Evolutionary conservation across 1,140 invertebrate genomes (phyloP), one percentile per base, ranked within the genome.

Genomic region (Rhopalosiphum maidis): DNA sequence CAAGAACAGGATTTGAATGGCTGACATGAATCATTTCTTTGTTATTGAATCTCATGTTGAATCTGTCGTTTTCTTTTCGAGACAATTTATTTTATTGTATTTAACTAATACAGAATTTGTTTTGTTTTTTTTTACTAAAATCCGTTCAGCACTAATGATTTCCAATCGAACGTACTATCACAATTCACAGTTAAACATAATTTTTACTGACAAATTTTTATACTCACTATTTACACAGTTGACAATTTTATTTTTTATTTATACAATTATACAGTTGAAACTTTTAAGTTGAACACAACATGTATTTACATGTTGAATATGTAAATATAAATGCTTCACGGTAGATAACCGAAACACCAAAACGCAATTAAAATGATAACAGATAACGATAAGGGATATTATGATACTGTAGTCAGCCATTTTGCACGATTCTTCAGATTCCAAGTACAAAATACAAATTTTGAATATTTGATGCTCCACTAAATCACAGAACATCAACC

Each of bases 31-130:
- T 95, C 85, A 97, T 95, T 95, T 97, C 96, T 94, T 96, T 96
- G 86, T 96, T 96, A 94, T 97, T 97, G 94, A 96, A 96, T 95
- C 96, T 96, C 97, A 97, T 97, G 21, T 3, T 77, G 4, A 15
- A 77, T n/a, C 55, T 60, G 9, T 60, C 25, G 11, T 77, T n/a
- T 68, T 68, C 11, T 68, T 68, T n/a, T n/a, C n/a, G 15, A 77
- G 0, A 77, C n/a, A 1, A 77, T 21, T 77, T n/a, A 77, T n/a
- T 77, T n/a, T 77, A n/a, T 77, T 1, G 4, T 18, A 15, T 77
- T 77, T 9, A 77, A 11, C 18, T 77, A 18, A 77, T 35, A 77
- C 60, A 77, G 4, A n/a, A 77, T 68, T 11, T 30, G 11, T 30
- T n/a, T n/a, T 15, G 21, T 22, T 15, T 68, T 68, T 68, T 68